phyloP scores from a whole-genome alignment of 2,113 vertebrate genomes.

The Seriola rivoliana region DNA sequence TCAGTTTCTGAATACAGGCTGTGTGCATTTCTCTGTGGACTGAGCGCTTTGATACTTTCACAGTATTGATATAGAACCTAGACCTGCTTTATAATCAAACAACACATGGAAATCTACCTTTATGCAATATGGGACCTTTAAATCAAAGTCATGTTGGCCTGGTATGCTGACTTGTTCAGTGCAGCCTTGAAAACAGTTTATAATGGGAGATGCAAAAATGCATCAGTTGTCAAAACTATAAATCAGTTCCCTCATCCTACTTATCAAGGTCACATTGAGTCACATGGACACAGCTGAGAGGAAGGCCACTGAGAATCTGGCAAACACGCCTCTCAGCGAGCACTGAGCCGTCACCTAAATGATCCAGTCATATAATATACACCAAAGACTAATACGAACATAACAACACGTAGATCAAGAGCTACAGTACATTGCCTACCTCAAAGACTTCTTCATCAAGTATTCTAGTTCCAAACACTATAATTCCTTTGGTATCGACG shows the following conservation, averaged over 20 bases:
- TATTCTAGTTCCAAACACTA: constrained; percentile 97
- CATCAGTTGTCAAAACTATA: background rate
- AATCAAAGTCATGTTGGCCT: constrained; percentile 17
- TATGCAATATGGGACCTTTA: background rate
- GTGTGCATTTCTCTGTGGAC: no score
- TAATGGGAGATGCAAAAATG: background rate
- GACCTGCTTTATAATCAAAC: no score
- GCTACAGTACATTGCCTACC: constrained; percentile 81
- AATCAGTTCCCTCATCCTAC: background rate
- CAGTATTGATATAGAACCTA: no score
- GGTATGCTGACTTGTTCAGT: background rate
- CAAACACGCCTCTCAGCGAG: background rate
- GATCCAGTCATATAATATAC: background rate
- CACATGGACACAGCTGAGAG: background rate
- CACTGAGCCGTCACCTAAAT: background rate
- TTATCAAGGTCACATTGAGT: background rate
- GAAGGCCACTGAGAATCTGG: background rate
- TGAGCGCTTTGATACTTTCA: no score
- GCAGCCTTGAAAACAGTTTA: background rate
- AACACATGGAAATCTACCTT: no score
- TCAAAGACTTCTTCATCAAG: constrained; percentile 98
- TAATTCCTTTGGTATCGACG: constrained; percentile 95
- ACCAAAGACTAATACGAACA: no score
- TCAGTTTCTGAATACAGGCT: no score
- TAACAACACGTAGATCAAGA: background rate